phyloP scores from a whole-genome alignment of 2,113 vertebrate species.

The Phalacrocorax brasilianus region DNA sequence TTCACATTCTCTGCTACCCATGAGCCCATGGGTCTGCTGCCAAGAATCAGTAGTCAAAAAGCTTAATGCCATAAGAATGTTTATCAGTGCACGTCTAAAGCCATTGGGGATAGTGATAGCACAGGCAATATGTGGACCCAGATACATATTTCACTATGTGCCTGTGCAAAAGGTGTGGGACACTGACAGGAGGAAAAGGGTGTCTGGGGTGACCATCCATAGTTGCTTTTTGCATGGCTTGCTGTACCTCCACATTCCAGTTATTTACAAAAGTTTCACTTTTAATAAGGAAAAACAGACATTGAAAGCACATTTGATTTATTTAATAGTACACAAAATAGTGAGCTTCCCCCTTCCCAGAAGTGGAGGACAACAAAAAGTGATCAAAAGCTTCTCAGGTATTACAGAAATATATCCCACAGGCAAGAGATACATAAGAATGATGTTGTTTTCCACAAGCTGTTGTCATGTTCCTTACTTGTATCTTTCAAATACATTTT shows the following conservation, averaged over 20 bases:
- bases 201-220: neutral
- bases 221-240: neutral
- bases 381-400: neutral
- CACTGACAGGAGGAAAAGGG: neutral
- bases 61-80: neutral
- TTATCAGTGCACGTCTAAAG: neutral
- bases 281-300: neutral
- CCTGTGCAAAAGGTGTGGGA: neutral
- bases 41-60: neutral
- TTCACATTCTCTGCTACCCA: neutral
- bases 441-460: neutral
- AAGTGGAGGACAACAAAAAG: neutral
- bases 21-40: neutral
- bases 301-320: neutral
- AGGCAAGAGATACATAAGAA: neutral
- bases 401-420: neutral
- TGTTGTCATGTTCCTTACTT: neutral
- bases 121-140: neutral
- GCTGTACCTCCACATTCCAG: neutral
- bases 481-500: neutral
- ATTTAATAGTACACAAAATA: neutral
- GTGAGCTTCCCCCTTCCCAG: neutral
- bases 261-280: neutral
- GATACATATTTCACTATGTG: neutral
- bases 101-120: accelerated